These are phyloP conservation scores for Laticauda laticaudata DNA, from an alignment of 2,113 vertebrate species.

Conservation along the genomic window DNA sequence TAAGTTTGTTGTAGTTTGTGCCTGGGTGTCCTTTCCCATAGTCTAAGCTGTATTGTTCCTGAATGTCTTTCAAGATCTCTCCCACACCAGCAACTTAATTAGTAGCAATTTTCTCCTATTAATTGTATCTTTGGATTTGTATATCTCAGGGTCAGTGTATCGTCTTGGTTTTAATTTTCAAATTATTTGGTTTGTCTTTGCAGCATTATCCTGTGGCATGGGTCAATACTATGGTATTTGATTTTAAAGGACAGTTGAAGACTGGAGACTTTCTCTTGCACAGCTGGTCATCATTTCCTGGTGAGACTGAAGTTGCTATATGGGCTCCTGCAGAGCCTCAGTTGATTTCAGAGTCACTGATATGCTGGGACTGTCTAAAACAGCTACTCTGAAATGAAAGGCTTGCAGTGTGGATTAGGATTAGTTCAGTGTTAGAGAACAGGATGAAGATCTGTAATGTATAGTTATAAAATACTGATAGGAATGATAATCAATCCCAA, in stretches of 20 bases:
- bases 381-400: background rate
- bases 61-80: background rate
- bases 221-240: slow-evolving; percentile 99
- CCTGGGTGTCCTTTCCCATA: too few species aligned
- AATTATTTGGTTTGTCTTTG: slow-evolving; percentile 28
- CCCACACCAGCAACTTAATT: background rate
- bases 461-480: slow-evolving; percentile 7
- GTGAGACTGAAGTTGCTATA: slow-evolving; percentile 65
- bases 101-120: background rate
- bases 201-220: slow-evolving; percentile 98
- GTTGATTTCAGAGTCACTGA: background rate
- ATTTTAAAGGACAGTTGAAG: slow-evolving; percentile 95
- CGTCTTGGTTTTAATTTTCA: slow-evolving; percentile 2
- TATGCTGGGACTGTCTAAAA: background rate
- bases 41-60: background rate
- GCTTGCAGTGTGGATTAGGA: background rate
- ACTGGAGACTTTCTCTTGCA: slow-evolving; percentile 87
- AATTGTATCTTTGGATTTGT: background rate
- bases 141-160: background rate
- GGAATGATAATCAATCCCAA: background rate
- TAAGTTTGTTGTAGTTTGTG: background rate
- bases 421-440: background rate
- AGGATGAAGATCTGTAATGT: slow-evolving; percentile 1
- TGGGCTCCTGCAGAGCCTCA: background rate
- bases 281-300: slow-evolving; percentile 98